Percentiles rank a stretch among this genome's conserved stretches.
These are phyloP conservation scores for Ctenoplectra terminalis DNA, from an alignment of 1,140 invertebrate species.

Conservation along the genomic window DNA sequence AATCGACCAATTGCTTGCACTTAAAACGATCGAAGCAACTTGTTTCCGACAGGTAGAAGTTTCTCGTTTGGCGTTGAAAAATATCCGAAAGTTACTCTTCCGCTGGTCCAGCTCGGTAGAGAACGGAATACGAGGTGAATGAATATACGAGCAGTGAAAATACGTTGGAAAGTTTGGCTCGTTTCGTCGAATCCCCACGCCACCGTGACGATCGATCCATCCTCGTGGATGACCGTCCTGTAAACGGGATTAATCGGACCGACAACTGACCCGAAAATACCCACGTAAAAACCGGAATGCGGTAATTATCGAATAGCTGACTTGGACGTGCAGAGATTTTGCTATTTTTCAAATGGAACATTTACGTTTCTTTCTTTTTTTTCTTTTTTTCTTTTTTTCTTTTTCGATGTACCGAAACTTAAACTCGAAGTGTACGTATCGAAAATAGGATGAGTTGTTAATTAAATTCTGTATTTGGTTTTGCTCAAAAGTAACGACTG, in stretches of 20 bases:
- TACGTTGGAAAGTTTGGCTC: slow-evolving; percentile 22
- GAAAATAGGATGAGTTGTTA: too few species aligned
- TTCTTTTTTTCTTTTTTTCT: not conserved
- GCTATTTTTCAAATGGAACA: not conserved
- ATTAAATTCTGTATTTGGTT: not conserved
- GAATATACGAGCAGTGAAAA: slow-evolving; percentile 25
- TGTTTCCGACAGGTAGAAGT: slow-evolving; percentile 19
- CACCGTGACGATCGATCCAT: slow-evolving; percentile 7
- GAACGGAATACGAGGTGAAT: not conserved
- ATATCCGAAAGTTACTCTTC: slow-evolving; percentile 33
- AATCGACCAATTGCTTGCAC: slow-evolving; percentile 22
- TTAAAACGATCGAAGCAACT: slow-evolving; percentile 34
- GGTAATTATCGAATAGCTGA: not conserved
- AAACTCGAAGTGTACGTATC: too few species aligned
- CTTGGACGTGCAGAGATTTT: too few species aligned
- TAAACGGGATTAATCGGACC: slow-evolving; percentile 21
- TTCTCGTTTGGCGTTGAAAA: slow-evolving; percentile 32
- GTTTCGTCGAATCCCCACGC: not conserved
- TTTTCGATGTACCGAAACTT: too few species aligned
- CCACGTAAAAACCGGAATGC: not conserved
- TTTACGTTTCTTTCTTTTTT: not conserved
- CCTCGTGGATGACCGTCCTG: slow-evolving; percentile 9
- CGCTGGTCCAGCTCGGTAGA: not conserved
- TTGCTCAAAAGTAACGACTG: not conserved
- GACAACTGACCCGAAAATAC: not conserved